Percentiles rank a stretch among this genome's conserved stretches.
These are phyloP conservation scores for Chrysolina americana DNA, from an alignment of 2,888 invertebrate genomes.

Conservation along the genomic window DNA sequence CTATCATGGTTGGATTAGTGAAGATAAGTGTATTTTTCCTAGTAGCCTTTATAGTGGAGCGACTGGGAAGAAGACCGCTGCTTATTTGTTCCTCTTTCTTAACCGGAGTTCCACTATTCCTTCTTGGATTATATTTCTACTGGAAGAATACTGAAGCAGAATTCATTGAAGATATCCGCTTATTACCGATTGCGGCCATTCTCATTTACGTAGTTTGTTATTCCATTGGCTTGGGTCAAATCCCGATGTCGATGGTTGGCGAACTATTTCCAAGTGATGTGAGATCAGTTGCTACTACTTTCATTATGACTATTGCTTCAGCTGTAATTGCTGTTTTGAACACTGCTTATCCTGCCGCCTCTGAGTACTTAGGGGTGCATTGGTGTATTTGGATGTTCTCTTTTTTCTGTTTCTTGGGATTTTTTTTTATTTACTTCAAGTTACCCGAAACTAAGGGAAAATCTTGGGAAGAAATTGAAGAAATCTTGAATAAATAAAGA, in stretches of 20 bases:
- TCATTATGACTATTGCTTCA: constrained; percentile 21
- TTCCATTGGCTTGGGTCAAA: constrained; percentile 34
- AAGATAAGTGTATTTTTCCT: constrained; percentile 79
- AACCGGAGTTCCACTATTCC: constrained; percentile 72
- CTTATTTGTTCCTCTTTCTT: constrained; percentile 68
- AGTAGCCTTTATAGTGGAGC: constrained; percentile 81
- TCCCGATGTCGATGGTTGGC: constrained; percentile 25
- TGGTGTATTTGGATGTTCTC: constrained; percentile 36
- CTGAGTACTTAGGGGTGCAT: constrained; percentile 24
- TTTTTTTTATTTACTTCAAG: constrained; percentile 30
- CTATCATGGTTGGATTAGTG: constrained; percentile 83
- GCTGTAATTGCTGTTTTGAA: neutral
- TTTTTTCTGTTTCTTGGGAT: constrained; percentile 25
- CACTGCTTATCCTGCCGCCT: constrained; percentile 23
- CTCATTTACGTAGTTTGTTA: constrained; percentile 14
- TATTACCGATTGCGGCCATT: constrained; percentile 78
- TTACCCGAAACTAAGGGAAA: constrained; percentile 42
- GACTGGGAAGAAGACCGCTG: constrained; percentile 79
- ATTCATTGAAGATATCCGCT: constrained; percentile 69
- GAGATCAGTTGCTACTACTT: constrained; percentile 26
- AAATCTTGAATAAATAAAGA: constrained; percentile 27
- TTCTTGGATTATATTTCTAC: constrained; percentile 74
- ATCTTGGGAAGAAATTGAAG: constrained; percentile 35
- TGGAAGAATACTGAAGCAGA: constrained; percentile 66
- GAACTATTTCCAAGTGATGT: constrained; percentile 32